Evolutionary conservation across 2,888 invertebrate genomes (phyloP).

Genomic region (Sphaerophoria rueppellii): DNA sequence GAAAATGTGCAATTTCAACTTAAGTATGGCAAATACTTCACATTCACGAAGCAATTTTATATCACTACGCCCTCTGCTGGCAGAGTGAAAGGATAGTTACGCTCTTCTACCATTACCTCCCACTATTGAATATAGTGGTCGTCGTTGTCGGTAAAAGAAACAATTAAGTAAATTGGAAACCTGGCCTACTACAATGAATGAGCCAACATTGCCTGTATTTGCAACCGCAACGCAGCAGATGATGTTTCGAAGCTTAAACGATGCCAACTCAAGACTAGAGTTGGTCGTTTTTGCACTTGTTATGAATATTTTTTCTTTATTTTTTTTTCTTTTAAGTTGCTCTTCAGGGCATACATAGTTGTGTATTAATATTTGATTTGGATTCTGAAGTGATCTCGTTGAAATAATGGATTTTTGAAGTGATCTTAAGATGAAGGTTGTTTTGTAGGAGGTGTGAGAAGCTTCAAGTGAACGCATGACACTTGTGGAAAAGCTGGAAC

Average conservation of each 20-base stretch:
- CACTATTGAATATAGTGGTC: constrained; percentile 1
- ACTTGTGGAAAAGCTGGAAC: too few relatives aligned
- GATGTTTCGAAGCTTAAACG: not conserved
- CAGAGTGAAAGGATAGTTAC: not conserved
- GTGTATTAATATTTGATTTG: not conserved
- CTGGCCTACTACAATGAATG: constrained; percentile 29
- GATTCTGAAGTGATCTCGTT: not conserved
- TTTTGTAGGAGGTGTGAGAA: not conserved
- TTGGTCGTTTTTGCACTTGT: constrained; percentile 20
- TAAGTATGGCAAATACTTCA: constrained; percentile 71
- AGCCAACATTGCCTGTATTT: not conserved
- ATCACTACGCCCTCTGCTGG: constrained; percentile 52
- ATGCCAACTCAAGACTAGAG: constrained; percentile 2
- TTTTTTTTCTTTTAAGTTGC: not conserved
- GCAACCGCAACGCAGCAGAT: not conserved
- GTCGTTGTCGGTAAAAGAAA: constrained; percentile 59
- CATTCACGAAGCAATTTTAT: constrained; percentile 66
- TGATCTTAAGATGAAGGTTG: not conserved
- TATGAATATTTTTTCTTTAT: constrained; percentile 4
- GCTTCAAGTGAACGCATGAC: not conserved
- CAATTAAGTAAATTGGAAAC: constrained; percentile 66
- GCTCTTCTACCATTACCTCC: not conserved
- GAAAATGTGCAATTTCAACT: constrained; percentile 63
- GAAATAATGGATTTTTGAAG: constrained; percentile 12
- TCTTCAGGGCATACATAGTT: not conserved